These are phyloP conservation scores for Hipparchia sbordonii DNA, from an alignment of 2,888 invertebrate genomes.

Conservation along the genomic window DNA sequence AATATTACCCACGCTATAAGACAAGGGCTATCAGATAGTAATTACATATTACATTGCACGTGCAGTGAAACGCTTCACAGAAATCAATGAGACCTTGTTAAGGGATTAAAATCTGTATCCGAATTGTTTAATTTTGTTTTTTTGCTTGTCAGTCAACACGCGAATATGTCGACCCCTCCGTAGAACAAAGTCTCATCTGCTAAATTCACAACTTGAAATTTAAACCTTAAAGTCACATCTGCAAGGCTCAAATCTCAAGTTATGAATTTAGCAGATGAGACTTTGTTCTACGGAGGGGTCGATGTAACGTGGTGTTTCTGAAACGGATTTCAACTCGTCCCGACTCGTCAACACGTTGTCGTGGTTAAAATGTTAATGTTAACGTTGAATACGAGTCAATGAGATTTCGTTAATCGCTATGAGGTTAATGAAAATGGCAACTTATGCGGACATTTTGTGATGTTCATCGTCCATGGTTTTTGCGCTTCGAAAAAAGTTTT, in stretches of 20 bases:
- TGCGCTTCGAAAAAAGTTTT: too few relatives aligned
- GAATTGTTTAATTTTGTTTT: constrained; percentile 48
- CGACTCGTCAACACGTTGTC: background rate
- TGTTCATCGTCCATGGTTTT: too few relatives aligned
- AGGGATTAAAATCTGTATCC: constrained; percentile 43
- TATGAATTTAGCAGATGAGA: too few relatives aligned
- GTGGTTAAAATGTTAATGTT: constrained; percentile 5
- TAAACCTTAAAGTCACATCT: too few relatives aligned
- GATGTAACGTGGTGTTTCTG: background rate
- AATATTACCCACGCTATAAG: constrained; percentile 57
- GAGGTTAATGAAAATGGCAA: background rate
- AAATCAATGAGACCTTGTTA: constrained; percentile 60
- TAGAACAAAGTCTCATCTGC: too few relatives aligned
- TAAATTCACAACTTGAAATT: too few relatives aligned
- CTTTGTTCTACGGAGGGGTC: too few relatives aligned
- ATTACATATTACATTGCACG: constrained; percentile 57
- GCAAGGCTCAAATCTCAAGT: too few relatives aligned
- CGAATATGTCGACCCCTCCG: background rate
- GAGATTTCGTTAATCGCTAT: background rate
- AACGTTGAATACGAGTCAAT: background rate
- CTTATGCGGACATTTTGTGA: background rate
- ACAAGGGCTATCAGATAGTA: constrained; percentile 61
- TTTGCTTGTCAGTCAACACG: constrained; percentile 11
- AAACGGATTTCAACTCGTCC: background rate
- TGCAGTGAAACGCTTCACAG: constrained; percentile 40